Evolutionary conservation across 2,888 invertebrate genomes (phyloP), one percentile per base, ranked within the genome.

Genomic region (Idaea straminata): DNA sequence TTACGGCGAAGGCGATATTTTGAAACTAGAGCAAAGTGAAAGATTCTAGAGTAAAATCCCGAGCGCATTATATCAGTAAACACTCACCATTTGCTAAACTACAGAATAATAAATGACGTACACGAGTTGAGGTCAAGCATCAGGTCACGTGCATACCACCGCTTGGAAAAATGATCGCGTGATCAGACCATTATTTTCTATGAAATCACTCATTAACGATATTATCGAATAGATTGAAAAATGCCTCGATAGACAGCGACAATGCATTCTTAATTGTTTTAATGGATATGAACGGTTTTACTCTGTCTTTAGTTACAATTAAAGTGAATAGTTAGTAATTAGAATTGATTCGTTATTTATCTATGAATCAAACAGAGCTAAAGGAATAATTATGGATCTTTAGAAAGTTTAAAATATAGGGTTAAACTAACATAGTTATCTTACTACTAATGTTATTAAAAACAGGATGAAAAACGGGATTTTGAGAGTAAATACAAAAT

Each of bases 221-320:
- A 66, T 64, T 67, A 66, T 67, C 59, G 61, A 65, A 68, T 61
- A 73, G 71, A 77, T 76, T 74, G 63, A 64, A 68, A 74, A 73
- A 74, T 72, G 71, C 69, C 72, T 68, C 67, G 66, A 73, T 71
- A 25, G 25, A 47, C 47, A 47, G 35, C 47, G 65, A 67, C 64
- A 67, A 67, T 47, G 47, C 47, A 47, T 47, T 7, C 47, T 47
- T 47, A 47, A 47, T 47, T 47, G 6, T 47, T 47, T 47, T 47
- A 47, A 47, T 47, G 47, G 47, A 4, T 47, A 47, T 13, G 10
- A 47, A 47, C 47, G 47, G 47, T 47, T 47, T 47, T 3, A 47
- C 47, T 47, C 10, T 47, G 47, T 47, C 3, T 47, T 36, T 36
- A 36, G 5, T 47, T 47, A 47, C 47, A 13, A 13, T 13, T 13